Conservation (phyloP, 2,113 vertebrate species). For the Jacana jacana region DNA sequence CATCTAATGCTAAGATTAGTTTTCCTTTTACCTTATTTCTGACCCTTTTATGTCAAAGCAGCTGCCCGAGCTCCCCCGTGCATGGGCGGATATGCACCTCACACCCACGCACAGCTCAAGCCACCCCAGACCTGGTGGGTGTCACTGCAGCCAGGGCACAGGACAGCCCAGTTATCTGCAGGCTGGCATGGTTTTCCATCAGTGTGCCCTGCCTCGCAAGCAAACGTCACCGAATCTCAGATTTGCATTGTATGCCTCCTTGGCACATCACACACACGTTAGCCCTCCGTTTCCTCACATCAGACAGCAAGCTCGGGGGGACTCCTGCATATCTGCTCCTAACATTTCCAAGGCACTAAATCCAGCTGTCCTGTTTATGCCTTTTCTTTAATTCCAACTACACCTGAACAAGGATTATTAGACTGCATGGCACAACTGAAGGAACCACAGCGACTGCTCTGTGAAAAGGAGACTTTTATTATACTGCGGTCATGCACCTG, state of each 20-base stretch:
- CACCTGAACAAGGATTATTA: background rate
- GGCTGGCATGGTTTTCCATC: background rate
- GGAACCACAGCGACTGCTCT: background rate
- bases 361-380: background rate
- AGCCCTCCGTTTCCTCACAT: background rate
- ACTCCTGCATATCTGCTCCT: background rate
- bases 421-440: background rate
- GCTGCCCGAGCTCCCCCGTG: background rate
- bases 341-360: background rate
- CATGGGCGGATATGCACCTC: rapidly evolving
- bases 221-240: background rate
- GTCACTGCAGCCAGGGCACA: background rate
- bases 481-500: background rate
- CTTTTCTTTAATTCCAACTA: background rate
- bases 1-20: constrained; percentile 12
- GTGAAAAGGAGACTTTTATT: background rate
- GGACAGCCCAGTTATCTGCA: background rate
- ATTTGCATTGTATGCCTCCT: background rate
- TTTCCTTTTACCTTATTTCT: constrained; percentile 39
- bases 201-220: background rate
- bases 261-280: background rate
- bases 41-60: background rate
- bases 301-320: background rate
- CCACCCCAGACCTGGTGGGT: background rate
- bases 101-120: background rate